Evolutionary conservation across 2,888 invertebrate species (phyloP).

Genomic region (Acanthococcus lagerstroemiae): DNA sequence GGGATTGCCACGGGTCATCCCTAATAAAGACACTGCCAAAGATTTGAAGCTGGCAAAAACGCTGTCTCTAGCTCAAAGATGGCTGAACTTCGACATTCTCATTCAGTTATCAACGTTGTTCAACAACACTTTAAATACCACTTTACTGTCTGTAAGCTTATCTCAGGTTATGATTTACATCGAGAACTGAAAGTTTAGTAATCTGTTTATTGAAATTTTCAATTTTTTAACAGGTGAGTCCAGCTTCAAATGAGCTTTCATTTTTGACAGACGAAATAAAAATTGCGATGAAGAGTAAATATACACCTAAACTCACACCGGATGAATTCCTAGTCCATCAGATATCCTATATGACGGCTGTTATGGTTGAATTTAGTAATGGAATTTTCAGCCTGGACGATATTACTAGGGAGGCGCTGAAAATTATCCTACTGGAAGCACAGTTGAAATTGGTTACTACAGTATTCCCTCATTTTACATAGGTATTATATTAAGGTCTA

Average conservation of each 20-base stretch:
- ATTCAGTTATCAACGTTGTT: constrained; percentile 33
- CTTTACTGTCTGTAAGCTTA: constrained; percentile 2
- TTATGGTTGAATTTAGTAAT: background rate
- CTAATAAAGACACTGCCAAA: constrained; percentile 23
- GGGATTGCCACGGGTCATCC: constrained; percentile 34
- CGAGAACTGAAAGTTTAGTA: background rate
- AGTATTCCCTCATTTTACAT: too few species aligned
- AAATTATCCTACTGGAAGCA: background rate
- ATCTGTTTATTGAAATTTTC: too few species aligned
- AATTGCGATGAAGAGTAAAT: too few species aligned
- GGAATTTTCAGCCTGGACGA: background rate
- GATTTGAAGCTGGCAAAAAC: constrained; percentile 36
- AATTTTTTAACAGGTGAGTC: background rate
- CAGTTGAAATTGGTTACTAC: background rate
- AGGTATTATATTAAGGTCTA: too few species aligned
- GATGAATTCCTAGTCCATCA: background rate
- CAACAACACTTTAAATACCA: background rate
- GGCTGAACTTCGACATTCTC: constrained; percentile 37
- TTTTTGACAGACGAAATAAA: background rate
- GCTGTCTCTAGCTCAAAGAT: constrained; percentile 36
- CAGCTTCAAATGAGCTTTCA: background rate
- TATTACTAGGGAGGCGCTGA: background rate
- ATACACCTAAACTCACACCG: background rate
- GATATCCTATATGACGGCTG: background rate
- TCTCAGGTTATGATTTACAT: too few species aligned